Conservation (phyloP, 2,113 vertebrate species). For the Campylomormyrus numenius region DNA sequence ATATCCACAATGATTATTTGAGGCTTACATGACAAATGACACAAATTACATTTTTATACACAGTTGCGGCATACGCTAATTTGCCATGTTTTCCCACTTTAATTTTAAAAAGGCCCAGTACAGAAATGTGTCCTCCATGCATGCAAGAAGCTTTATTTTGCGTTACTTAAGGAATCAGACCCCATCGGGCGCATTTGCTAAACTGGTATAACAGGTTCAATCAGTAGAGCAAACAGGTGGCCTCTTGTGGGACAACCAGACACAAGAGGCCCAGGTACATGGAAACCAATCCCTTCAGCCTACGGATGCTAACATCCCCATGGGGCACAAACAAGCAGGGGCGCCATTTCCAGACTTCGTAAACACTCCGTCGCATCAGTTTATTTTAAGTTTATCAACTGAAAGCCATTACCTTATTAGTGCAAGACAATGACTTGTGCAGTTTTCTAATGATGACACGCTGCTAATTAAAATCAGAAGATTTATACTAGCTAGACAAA, state of each 20-base stretch:
- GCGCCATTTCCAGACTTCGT: background rate
- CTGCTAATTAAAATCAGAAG: background rate
- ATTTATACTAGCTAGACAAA: background rate
- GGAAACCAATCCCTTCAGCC: background rate
- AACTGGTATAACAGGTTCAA: background rate
- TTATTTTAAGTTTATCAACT: background rate
- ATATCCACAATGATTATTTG: background rate
- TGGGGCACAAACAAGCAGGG: background rate
- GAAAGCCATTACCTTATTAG: background rate
- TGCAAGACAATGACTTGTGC: background rate
- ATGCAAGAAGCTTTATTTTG: background rate
- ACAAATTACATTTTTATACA: background rate
- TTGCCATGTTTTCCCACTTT: background rate
- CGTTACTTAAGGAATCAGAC: background rate
- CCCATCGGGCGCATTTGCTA: background rate
- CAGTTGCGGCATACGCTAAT: background rate
- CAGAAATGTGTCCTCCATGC: background rate
- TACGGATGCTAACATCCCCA: background rate
- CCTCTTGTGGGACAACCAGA: background rate
- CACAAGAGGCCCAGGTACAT: background rate
- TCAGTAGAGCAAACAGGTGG: background rate
- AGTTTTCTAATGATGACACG: background rate
- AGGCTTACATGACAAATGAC: background rate
- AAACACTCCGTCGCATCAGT: background rate
- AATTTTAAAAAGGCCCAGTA: background rate